A percentile compares a stretch with the other conserved stretches of the same genome.
phyloP scores from a whole-genome alignment of 2,797 vertebrate species.

The Mormyrops attenuatus region DNA sequence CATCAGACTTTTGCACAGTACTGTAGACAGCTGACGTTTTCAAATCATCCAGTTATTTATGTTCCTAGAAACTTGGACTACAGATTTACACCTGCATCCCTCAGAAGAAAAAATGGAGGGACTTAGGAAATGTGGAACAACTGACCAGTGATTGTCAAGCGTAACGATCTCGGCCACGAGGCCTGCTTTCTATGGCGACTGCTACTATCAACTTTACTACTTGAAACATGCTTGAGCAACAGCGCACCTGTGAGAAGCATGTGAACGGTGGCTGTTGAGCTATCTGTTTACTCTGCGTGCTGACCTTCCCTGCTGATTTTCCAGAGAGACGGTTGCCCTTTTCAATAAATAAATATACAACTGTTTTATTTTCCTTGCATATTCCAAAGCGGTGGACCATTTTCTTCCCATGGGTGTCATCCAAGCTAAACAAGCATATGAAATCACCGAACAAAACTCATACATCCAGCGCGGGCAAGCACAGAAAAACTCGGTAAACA shows the following conservation, averaged over 20 bases:
- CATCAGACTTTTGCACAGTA: not conserved
- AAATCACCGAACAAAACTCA: conserved; percentile 57
- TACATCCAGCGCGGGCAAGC: conserved; percentile 54
- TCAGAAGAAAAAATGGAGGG: not conserved
- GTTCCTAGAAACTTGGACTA: not conserved
- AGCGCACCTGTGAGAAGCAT: not conserved
- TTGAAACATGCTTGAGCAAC: not conserved
- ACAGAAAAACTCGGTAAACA: conserved; percentile 57
- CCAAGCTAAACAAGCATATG: conserved; percentile 64
- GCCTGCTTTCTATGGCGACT: too few relatives aligned
- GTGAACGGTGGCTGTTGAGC: not conserved
- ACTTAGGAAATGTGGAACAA: not conserved
- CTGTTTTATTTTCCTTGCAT: conserved; percentile 66
- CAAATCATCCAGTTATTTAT: not conserved
- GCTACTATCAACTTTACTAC: not conserved
- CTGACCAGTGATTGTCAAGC: not conserved
- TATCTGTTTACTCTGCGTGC: conserved; percentile 8
- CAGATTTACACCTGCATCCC: not conserved
- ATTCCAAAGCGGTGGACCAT: conserved; percentile 56
- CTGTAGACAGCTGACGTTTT: too few relatives aligned
- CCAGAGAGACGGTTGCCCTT: conserved; percentile 48
- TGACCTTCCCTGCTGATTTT: conserved; percentile 29
- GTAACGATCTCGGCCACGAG: not conserved
- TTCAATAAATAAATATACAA: conserved; percentile 54
- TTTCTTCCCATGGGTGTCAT: conserved; percentile 56